Base-by-base conservation (phyloP, 2,888 invertebrate species). In the Pristionchus japonicus region DNA sequence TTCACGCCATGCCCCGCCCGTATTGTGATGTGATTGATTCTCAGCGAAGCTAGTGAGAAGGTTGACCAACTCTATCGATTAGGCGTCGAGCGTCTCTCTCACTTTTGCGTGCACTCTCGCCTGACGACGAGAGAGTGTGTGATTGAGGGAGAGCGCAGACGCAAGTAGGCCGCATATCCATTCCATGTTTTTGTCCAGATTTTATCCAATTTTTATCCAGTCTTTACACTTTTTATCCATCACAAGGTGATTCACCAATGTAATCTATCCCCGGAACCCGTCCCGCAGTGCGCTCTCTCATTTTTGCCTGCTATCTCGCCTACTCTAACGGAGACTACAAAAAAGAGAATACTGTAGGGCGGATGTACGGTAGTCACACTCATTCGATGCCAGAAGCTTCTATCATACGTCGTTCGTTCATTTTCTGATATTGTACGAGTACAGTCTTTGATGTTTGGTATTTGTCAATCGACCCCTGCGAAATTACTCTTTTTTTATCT, bases 1-100 rank as follows among this genome's bases (percentile, higher is more conserved):
- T 3, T 3, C 7, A 64, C 6, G 6, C 17, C 57, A 20, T 57
- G 20, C 6, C 57, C 17, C 57, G 64, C n/a, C 31, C 13, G 31
- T 67, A 67, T 15, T 47, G 77, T 77, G n/a, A 77, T 77, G 43
- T 27, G 77, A 77, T 43, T 1, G 23, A 23, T 77, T 77, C 77
- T 77, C 77, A 77, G 77, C 20, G 43, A 27, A 77, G 37, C 20
- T 23, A 37, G 43, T 37, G 77, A 77, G 77, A 77, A 77, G 77
- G 43, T 77, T 77, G 43, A 77, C 43, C 77, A 47, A 47, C n/a
- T 64, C 11, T 77, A 77, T 77, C 43, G 77, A 77, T 77, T 77
- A 7, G 2, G 1, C 17, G 47, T 77, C 43, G 47, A n/a, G n/a
- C 23, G 77, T 23, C 77, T 77, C 77, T 77, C 77, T 43, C 77